A percentile compares a stretch with the other conserved stretches of the same genome.
phyloP scores from a whole-genome alignment of 2,888 invertebrate species.

The Ennomos fuscantarius region DNA sequence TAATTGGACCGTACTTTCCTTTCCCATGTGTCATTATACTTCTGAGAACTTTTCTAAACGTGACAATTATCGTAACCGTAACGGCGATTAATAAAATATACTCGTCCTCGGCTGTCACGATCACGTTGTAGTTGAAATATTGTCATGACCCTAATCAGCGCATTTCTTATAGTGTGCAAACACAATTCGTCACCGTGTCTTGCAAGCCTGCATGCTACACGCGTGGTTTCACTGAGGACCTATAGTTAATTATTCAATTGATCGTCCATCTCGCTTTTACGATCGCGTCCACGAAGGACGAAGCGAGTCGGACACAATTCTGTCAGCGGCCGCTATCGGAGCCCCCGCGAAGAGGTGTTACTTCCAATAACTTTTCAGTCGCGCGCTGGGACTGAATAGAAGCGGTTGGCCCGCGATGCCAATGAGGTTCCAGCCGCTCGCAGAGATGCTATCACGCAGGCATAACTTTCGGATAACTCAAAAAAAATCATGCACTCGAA shows the following conservation, averaged over 20 bases:
- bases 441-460: conserved; percentile 80
- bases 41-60: conserved; percentile 61
- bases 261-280: conserved; percentile 51
- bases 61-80: conserved; percentile 65
- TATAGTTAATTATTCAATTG: conserved; percentile 75
- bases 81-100: conserved; percentile 64
- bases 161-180: conserved; percentile 61
- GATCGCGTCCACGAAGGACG: conserved; percentile 17
- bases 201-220: conserved; percentile 65
- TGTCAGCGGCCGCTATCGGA: conserved; percentile 29
- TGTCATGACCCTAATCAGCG: conserved; percentile 67
- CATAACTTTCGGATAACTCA: conserved; percentile 80
- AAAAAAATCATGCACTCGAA: conserved; percentile 62
- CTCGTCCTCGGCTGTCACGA: conserved; percentile 48
- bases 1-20: conserved; percentile 48
- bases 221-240: conserved; percentile 68
- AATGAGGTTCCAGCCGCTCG: conserved; percentile 69
- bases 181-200: conserved; percentile 56
- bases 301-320: conserved; percentile 53
- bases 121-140: conserved; percentile 58
- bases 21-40: conserved; percentile 51
- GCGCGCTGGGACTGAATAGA: conserved; percentile 57
- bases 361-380: conserved; percentile 55
- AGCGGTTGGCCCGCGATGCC: conserved; percentile 77
- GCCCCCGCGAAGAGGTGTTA: conserved; percentile 38